Evolutionary conservation across 2,113 vertebrate species (phyloP).

Genomic region (Channa argus): DNA sequence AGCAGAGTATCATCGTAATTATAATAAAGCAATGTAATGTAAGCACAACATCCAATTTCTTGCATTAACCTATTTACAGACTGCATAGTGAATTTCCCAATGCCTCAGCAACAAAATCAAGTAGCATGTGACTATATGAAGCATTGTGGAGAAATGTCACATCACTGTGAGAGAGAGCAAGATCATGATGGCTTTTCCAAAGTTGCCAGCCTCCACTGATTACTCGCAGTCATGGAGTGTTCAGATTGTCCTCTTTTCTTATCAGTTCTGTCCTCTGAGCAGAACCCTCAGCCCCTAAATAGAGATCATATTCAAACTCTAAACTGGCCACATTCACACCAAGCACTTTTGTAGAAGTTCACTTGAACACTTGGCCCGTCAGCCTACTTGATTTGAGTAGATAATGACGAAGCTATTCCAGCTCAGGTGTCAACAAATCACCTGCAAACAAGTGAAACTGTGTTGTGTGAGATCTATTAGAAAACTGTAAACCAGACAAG

Average conservation of each 20-base stretch:
- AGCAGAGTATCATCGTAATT: not conserved
- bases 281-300: slow-evolving; percentile 20
- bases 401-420: slow-evolving; percentile 1
- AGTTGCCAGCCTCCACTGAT: slow-evolving; percentile 32
- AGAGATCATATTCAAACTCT: slow-evolving; percentile 7
- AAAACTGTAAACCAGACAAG: not conserved
- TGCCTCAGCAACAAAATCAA: slow-evolving; percentile 15
- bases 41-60: slow-evolving; percentile 10
- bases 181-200: slow-evolving; percentile 18
- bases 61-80: slow-evolving; percentile 10
- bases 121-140: slow-evolving; percentile 21
- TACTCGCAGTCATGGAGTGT: slow-evolving; percentile 18
- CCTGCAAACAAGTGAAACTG: not conserved
- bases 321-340: slow-evolving; percentile 11
- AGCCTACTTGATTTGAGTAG: not conserved
- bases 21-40: not conserved
- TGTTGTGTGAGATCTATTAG: not conserved
- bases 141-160: slow-evolving; percentile 44
- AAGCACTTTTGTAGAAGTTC: slow-evolving; percentile 4
- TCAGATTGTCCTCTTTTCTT: slow-evolving; percentile 31
- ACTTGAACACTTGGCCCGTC: not conserved
- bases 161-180: not conserved
- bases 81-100: slow-evolving; percentile 1
- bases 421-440: not conserved
- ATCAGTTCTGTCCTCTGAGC: slow-evolving; percentile 39